Conservation (phyloP, 1,140 invertebrate species). For the Brachionus plicatilis region DNA sequence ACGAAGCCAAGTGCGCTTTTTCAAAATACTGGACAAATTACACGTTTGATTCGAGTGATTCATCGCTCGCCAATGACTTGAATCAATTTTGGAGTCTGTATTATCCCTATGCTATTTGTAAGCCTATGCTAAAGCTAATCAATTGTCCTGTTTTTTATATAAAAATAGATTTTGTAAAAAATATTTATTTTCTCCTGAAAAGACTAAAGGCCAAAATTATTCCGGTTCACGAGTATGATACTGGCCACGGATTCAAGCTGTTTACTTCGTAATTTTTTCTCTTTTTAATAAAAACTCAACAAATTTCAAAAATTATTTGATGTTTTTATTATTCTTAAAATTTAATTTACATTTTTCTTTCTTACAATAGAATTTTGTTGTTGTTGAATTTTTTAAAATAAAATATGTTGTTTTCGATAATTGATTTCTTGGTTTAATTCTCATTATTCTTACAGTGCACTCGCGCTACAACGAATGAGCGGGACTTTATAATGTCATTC, state of each 20-base stretch:
- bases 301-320: background rate
- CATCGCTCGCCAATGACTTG: background rate
- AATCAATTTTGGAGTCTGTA: constrained; percentile 34
- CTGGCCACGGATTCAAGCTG: constrained; percentile 54
- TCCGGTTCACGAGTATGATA: constrained; percentile 46
- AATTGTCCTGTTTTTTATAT: constrained; percentile 36
- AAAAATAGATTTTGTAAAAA: constrained; percentile 31
- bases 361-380: background rate
- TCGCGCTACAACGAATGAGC: too few relatives aligned
- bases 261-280: constrained; percentile 40
- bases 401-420: background rate
- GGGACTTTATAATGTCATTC: too few relatives aligned
- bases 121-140: constrained; percentile 13
- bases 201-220: background rate
- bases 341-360: background rate
- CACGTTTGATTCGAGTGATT: background rate
- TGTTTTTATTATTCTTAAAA: background rate
- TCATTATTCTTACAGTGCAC: too few relatives aligned
- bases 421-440: background rate
- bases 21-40: constrained; percentile 3
- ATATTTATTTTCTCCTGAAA: background rate
- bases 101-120: constrained; percentile 6
- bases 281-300: background rate
- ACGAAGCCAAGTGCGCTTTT: constrained; percentile 37
- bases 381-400: background rate